These are phyloP conservation scores for Drosophila ambigua DNA, from an alignment of 1,140 invertebrate species.

Conservation along the genomic window DNA sequence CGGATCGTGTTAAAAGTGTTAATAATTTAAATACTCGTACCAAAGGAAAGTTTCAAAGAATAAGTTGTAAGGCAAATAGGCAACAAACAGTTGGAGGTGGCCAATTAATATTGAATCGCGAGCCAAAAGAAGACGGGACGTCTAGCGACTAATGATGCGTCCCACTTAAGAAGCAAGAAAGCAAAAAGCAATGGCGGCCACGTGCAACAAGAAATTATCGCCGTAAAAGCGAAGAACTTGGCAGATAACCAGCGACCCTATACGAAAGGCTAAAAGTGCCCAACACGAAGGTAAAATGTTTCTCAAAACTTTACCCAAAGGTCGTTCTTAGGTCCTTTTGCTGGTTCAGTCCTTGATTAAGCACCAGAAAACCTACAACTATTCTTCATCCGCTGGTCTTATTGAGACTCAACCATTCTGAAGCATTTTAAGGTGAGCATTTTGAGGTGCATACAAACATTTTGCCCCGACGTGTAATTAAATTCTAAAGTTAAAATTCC, in stretches of 20 bases:
- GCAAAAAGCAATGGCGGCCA: constrained; percentile 34
- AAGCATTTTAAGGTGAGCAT: constrained; percentile 43
- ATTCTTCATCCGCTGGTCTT: no score
- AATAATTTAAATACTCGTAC: constrained; percentile 68
- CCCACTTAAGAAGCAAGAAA: constrained; percentile 53
- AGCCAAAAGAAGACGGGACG: constrained; percentile 20
- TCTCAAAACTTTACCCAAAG: constrained; percentile 57
- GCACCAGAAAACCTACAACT: constrained; percentile 32
- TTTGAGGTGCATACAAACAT: constrained; percentile 10
- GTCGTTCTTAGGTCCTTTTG: constrained; percentile 34
- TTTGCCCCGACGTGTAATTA: constrained; percentile 45
- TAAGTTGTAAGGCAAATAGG: constrained; percentile 67
- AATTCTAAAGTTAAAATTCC: constrained; percentile 73
- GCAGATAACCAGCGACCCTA: constrained; percentile 32
- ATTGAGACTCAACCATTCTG: no score
- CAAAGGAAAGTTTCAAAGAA: constrained; percentile 19
- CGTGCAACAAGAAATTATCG: constrained; percentile 77
- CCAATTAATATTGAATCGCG: constrained; percentile 78
- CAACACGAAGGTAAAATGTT: constrained; percentile 57
- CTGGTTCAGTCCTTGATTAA: constrained; percentile 71
- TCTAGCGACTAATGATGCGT: constrained; percentile 69
- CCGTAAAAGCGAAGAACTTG: constrained; percentile 63
- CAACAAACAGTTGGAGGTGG: constrained; percentile 50
- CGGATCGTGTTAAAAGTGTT: constrained; percentile 69
- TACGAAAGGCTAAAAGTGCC: constrained; percentile 57